Percentiles rank a stretch among this genome's conserved stretches.
Conservation (phyloP, 2,888 invertebrate genomes). For the Galeruca laticollis region DNA sequence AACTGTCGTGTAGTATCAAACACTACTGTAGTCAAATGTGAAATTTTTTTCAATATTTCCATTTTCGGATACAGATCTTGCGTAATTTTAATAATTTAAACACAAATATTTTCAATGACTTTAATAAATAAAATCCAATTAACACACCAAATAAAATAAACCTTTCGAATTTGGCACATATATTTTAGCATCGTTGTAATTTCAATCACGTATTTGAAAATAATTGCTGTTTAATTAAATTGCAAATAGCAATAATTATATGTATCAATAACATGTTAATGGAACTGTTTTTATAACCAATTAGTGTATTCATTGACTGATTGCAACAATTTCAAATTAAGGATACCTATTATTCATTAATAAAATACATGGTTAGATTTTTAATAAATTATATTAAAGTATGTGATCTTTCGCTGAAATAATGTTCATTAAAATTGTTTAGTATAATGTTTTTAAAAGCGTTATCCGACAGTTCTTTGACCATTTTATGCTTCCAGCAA, state of each 20-base stretch:
- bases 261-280: constrained; percentile 7
- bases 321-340: constrained; percentile 4
- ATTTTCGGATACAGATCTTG: no score
- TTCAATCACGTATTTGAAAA: neutral
- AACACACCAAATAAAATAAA: neutral
- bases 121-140: neutral
- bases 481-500: no score
- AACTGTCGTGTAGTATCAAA: no score
- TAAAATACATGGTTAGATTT: neutral
- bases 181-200: neutral
- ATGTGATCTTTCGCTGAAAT: neutral
- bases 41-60: no score
- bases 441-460: no score
- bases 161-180: neutral
- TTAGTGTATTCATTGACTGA: constrained; percentile 9
- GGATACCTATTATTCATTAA: constrained; percentile 3
- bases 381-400: constrained; percentile 3
- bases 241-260: constrained; percentile 6
- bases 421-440: neutral
- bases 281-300: neutral
- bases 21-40: no score
- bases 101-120: neutral
- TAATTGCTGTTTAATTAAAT: constrained; percentile 15
- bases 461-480: no score
- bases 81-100: neutral